Conservation (phyloP, 1,140 invertebrate species). For the Cydia fagiglandana region DNA sequence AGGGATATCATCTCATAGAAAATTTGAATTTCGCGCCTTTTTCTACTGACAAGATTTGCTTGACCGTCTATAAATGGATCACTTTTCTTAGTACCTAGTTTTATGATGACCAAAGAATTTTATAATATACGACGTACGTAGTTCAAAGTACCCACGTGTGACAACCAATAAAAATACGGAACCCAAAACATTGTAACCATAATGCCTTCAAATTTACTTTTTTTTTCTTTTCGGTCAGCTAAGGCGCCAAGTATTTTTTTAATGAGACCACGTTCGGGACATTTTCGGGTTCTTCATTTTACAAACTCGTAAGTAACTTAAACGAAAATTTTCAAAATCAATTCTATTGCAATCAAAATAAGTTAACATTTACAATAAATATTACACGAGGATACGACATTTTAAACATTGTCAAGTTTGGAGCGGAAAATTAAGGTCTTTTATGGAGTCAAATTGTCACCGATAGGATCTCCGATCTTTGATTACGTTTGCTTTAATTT, state of each 20-base stretch:
- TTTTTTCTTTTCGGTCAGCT: constrained; percentile 17
- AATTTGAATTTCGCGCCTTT: too few species aligned
- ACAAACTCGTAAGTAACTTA: neutral
- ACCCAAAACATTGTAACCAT: constrained; percentile 1
- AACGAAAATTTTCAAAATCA: neutral
- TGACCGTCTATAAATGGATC: too few species aligned
- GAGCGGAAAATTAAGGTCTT: constrained; percentile 31
- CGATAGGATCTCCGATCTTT: constrained; percentile 30
- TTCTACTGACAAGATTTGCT: too few species aligned
- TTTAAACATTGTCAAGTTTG: neutral
- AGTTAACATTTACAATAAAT: neutral
- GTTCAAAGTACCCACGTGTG: too few species aligned
- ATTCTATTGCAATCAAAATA: neutral
- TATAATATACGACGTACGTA: too few species aligned
- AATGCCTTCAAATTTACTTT: neutral
- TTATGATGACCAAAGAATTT: too few species aligned
- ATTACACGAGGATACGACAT: neutral
- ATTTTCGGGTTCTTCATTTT: neutral
- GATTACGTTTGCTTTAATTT: constrained; percentile 23
- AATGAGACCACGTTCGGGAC: constrained; percentile 25
- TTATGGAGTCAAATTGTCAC: constrained; percentile 32
- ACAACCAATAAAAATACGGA: neutral
- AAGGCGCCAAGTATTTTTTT: constrained; percentile 31
- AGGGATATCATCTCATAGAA: too few species aligned
- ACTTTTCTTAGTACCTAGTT: too few species aligned